Conservation (phyloP, 2,113 vertebrate species). For the Grantiella picta region DNA sequence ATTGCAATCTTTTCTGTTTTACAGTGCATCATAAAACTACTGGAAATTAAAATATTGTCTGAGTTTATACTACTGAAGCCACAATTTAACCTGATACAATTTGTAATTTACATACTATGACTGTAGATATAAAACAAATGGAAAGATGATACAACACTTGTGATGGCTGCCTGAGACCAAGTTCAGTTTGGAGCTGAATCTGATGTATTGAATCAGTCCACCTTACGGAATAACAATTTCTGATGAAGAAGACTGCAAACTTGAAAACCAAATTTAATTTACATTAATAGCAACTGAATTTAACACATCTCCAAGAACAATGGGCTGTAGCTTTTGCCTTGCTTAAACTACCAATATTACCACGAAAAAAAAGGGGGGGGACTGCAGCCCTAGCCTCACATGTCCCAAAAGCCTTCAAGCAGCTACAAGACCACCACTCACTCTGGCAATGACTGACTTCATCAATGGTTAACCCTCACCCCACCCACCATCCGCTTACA, state of each 20-base stretch:
- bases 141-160: not conserved
- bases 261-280: not conserved
- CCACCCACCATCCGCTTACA: not conserved
- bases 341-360: not conserved
- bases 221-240: not conserved
- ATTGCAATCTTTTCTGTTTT: not conserved
- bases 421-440: not conserved
- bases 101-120: not conserved
- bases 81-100: not conserved
- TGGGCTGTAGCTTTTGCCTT: not conserved
- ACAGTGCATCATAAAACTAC: not conserved
- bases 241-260: not conserved
- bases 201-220: rapidly evolving
- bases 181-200: not conserved
- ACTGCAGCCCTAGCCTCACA: not conserved
- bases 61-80: not conserved
- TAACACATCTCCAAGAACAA: not conserved
- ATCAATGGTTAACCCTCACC: not conserved
- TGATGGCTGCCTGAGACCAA: not conserved
- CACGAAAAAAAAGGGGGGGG: not conserved
- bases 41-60: not conserved
- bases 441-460: not conserved
- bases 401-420: not conserved
- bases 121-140: not conserved
- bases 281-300: not conserved